These are phyloP conservation scores for Silurus aristotelis DNA, from an alignment of 2,797 vertebrate genomes.

Conservation along the genomic window DNA sequence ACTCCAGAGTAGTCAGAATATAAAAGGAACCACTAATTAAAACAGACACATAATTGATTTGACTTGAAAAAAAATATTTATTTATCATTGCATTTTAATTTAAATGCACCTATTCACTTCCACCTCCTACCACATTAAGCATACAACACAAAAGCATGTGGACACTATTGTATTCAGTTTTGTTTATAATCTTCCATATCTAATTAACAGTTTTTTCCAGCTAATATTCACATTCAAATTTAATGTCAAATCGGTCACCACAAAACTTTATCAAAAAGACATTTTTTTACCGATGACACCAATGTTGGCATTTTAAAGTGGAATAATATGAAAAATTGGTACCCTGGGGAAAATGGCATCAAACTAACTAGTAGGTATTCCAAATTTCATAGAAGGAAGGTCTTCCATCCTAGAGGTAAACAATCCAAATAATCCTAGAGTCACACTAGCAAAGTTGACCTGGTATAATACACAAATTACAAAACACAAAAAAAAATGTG, in stretches of 20 bases:
- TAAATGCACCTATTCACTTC: not conserved
- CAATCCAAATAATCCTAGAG: not conserved
- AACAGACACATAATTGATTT: not conserved
- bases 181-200: not conserved
- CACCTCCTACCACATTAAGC: too few relatives aligned
- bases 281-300: too few relatives aligned
- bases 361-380: not conserved
- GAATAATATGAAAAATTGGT: not conserved
- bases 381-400: not conserved
- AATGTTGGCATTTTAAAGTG: not conserved
- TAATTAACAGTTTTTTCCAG: too few relatives aligned
- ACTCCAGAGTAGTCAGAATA: not conserved
- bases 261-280: not conserved
- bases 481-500: not conserved
- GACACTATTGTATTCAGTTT: too few relatives aligned
- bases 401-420: not conserved
- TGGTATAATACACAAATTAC: not conserved
- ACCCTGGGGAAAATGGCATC: not conserved
- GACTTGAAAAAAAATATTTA: not conserved
- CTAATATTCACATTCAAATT: too few relatives aligned
- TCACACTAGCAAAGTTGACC: not conserved
- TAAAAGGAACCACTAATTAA: not conserved
- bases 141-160: too few relatives aligned
- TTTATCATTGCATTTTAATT: not conserved
- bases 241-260: not conserved